Evolutionary conservation across 2,888 invertebrate genomes (phyloP).

Genomic region (Eupithecia vulgata): DNA sequence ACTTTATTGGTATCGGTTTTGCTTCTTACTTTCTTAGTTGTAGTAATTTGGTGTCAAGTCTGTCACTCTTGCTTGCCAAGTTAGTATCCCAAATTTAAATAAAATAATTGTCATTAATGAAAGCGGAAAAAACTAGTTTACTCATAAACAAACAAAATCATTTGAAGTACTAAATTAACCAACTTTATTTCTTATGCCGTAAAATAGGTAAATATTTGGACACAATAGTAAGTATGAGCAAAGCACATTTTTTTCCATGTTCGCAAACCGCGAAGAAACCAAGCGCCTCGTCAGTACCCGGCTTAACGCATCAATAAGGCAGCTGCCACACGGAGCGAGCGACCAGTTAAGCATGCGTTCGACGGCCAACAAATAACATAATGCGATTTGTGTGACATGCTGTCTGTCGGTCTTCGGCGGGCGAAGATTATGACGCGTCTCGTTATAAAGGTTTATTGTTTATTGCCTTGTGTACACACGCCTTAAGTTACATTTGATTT

Average conservation of each 20-base stretch:
- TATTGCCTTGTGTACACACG: conserved; percentile 53
- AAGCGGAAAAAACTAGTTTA: background rate
- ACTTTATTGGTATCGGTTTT: background rate
- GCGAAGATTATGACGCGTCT: conserved; percentile 72
- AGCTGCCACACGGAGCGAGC: conserved; percentile 44
- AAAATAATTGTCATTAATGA: background rate
- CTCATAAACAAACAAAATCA: background rate
- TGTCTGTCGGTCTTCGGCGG: conserved; percentile 51
- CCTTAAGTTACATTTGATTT: conserved; percentile 43
- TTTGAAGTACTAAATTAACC: background rate
- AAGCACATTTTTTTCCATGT: background rate
- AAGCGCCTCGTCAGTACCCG: conserved; percentile 8
- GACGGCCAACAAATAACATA: conserved; percentile 64
- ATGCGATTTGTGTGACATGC: conserved; percentile 73
- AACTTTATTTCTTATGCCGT: background rate
- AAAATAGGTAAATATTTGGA: background rate
- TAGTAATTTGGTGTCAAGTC: background rate
- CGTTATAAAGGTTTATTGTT: conserved; percentile 76
- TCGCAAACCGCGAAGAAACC: background rate
- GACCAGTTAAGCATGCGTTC: conserved; percentile 52
- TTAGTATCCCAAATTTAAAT: background rate
- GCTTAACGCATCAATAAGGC: conserved; percentile 44
- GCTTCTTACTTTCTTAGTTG: background rate
- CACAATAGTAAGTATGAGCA: background rate
- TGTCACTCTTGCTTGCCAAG: background rate